Conservation (phyloP, 1,140 invertebrate species). For the Drosophila insularis region DNA sequence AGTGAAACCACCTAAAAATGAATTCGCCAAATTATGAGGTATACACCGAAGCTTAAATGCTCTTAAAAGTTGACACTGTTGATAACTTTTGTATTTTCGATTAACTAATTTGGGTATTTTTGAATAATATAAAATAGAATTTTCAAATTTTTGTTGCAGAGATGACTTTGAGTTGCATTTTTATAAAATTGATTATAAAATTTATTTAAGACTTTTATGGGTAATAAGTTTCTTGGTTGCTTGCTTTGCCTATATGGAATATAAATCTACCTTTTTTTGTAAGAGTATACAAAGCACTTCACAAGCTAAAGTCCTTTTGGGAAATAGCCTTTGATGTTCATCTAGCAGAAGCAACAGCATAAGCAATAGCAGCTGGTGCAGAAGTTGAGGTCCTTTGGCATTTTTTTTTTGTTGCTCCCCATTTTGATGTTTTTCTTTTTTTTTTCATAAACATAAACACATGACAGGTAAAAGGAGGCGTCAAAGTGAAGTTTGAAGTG, state of each 20-base stretch:
- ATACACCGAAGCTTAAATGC: background rate
- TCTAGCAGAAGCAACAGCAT: constrained; percentile 35
- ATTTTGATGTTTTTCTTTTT: constrained; percentile 16
- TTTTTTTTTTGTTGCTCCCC: constrained; percentile 14
- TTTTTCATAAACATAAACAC: constrained; percentile 52
- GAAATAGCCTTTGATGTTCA: constrained; percentile 71
- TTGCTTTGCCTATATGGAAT: too few species aligned
- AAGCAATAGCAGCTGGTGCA: background rate
- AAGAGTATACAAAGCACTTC: constrained; percentile 4
- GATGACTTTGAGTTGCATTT: too few species aligned
- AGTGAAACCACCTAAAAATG: background rate
- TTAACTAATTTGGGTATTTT: too few species aligned
- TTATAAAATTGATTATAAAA: too few species aligned
- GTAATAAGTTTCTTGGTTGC: too few species aligned
- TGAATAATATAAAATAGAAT: too few species aligned
- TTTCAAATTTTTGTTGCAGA: too few species aligned
- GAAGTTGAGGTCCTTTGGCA: constrained; percentile 47
- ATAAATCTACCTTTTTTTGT: background rate
- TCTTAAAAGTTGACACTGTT: background rate
- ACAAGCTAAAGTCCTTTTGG: constrained; percentile 24
- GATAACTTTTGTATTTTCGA: too few species aligned
- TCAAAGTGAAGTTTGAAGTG: constrained; percentile 28
- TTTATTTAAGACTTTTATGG: too few species aligned
- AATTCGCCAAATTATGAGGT: background rate
- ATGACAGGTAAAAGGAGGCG: constrained; percentile 58